Conservation (phyloP, 2,113 vertebrate species). For the Meles meles region DNA sequence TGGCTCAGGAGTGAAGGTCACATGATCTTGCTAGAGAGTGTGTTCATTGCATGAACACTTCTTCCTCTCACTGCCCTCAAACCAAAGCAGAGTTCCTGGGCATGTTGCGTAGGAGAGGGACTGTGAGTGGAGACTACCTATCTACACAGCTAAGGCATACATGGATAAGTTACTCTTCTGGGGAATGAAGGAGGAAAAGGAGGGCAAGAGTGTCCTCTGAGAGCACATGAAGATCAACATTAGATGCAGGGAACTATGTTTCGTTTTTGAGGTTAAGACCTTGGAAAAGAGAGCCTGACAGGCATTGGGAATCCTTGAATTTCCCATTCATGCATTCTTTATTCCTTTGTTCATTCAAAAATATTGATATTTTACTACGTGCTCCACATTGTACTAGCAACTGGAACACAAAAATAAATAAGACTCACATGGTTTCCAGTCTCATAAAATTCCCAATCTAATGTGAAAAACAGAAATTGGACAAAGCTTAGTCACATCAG, state of each 20-base stretch:
- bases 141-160: neutral
- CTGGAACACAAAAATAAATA: neutral
- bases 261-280: neutral
- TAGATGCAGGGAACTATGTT: neutral
- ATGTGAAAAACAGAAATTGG: neutral
- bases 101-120: rapidly evolving
- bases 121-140: rapidly evolving
- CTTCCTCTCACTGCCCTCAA: neutral
- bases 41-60: neutral
- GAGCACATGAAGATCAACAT: neutral
- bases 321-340: neutral
- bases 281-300: neutral
- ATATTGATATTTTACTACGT: neutral
- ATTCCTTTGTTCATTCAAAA: neutral
- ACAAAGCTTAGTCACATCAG: neutral
- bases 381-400: neutral
- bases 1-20: neutral
- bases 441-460: neutral
- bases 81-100: neutral
- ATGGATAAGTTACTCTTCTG: neutral
- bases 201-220: neutral
- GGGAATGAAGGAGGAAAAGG: neutral
- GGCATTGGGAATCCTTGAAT: neutral
- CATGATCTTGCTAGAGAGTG: neutral
- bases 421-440: neutral